Evolutionary conservation across 2,888 invertebrate species (phyloP), one percentile per base, ranked within the genome.

Genomic region (Deilephila elpenor): DNA sequence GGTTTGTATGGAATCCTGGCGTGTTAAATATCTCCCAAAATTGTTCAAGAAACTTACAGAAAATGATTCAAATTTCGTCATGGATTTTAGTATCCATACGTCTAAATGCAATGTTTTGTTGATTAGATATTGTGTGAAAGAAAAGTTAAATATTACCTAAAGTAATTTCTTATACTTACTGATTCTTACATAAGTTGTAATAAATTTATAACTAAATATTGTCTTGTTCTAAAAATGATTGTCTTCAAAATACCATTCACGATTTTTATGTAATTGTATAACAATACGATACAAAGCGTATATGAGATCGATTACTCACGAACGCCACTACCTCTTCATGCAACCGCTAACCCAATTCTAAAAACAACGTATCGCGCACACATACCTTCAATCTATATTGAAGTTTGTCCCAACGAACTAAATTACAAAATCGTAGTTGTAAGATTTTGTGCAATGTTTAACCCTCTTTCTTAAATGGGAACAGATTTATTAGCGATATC

Each of bases 401-500:
- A 44, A 71, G 51, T 29, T 61, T 60, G 51, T 0, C 7, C 5
- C 17, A 20, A 59, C 6, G 1, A 14, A 4, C 61, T 61, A 60
- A 19, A 25, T 11, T 61, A 60, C n/a, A 71, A 60, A 59, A 59
- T 51, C 5, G 17, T 29, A 37, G 17, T 5, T 19, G 37, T 71
- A 37, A 6, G 3, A 29, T 25, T 37, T 17, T 17, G 11, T 71
- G 32, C 25, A 61, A 25, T 32, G 25, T 29, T 14, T n/a, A 37
- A 34, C 44, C 51, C 44, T 25, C 62, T 70, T 73, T 72, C 70
- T 73, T 67, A 67, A 72, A 73, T 70, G 74, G 72, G 34, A 75
- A 77, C 80, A 79, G 75, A 82, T 81, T 82, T 71, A 80, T 80
- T 78, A 76, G 74, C 74, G 71, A 78, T 80, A 78, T 81, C 61